Base-by-base conservation (phyloP, 2,888 invertebrate genomes). In the Drosophila helvetica region DNA sequence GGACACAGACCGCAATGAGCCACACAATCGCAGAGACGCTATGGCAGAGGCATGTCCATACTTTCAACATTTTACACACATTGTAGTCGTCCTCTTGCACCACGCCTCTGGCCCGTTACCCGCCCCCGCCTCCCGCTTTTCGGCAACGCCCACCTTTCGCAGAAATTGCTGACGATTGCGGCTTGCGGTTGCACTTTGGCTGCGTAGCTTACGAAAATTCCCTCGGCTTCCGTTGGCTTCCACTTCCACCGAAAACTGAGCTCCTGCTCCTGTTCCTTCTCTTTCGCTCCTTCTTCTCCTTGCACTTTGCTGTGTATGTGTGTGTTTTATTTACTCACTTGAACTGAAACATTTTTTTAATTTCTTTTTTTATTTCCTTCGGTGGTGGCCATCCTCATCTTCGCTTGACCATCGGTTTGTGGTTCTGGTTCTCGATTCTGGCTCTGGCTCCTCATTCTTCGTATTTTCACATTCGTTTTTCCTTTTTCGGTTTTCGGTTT, bases 311-410 rank as follows among this genome's bases (percentile, higher is more conserved):
- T 56, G 45, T 60, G 43, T 9, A 42, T 48, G 52, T 58, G 53
- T 67, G 25, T 68, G 61, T 76, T 76, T 83, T 83, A 79, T 83
- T 88, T 86, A 82, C 86, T 67, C 80, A 76, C 83, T 79, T 67
- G 70, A 86, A 82, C 67, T 82, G 86, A 73, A 86, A 69, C 76
- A 82, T 88, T 83, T 83, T 73, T 83, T 86, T 83, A 88, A 88
- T 88, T 82, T 84, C 74, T 70, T 84, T 74, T 60, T 60, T 80
- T 79, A 72, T 76, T 78, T 82, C 58, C 55, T 51, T 58, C 59
- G 58, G 12, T 46, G 27, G 38, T 50, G 52, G 18, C 50, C 50
- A 51, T 42, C 45, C 51, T 55, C 55, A 52, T 48, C 51, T 73
- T 72, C 64, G 70, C 54, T 77, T 67, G 48, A 59, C 63, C 67